Evolutionary conservation across 2,797 vertebrate genomes (phyloP).

Genomic region (Arctocebus calabarensis): DNA sequence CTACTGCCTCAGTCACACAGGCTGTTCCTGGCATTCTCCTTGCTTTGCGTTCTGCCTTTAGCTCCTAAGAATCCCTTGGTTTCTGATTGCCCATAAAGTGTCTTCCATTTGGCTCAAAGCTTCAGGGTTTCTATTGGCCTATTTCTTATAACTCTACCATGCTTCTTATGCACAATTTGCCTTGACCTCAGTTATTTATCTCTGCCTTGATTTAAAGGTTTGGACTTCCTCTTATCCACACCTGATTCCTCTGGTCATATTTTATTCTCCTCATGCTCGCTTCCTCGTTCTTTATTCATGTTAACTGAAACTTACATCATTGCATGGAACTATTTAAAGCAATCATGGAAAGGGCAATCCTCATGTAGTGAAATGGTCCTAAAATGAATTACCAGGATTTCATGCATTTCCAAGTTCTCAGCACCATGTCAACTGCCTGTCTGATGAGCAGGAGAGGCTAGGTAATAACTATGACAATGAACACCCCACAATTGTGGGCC

Average conservation of each 20-base stretch:
- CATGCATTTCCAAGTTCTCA: not conserved
- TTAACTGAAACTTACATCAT: not conserved
- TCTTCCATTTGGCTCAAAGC: not conserved
- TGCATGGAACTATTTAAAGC: not conserved
- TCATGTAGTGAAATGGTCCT: not conserved
- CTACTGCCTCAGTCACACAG: not conserved
- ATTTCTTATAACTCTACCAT: conserved; percentile 8
- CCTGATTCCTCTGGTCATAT: not conserved
- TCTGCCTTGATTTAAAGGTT: not conserved
- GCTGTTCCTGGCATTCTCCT: not conserved
- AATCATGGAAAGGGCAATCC: not conserved
- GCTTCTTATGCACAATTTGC: not conserved
- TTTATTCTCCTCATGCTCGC: not conserved
- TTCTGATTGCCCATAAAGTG: not conserved
- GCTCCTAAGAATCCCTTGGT: not conserved
- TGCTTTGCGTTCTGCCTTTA: not conserved
- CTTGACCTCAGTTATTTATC: not conserved
- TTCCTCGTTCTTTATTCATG: not conserved
- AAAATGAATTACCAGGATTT: not conserved
- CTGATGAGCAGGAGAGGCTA: not conserved
- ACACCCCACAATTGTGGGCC: not conserved
- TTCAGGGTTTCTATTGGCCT: not conserved
- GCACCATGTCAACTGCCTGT: not conserved
- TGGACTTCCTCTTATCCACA: not conserved
- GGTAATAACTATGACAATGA: not conserved